These are phyloP conservation scores for Pseudomyrmex sp. DNA, from an alignment of 1,140 invertebrate genomes.

Conservation along the genomic window DNA sequence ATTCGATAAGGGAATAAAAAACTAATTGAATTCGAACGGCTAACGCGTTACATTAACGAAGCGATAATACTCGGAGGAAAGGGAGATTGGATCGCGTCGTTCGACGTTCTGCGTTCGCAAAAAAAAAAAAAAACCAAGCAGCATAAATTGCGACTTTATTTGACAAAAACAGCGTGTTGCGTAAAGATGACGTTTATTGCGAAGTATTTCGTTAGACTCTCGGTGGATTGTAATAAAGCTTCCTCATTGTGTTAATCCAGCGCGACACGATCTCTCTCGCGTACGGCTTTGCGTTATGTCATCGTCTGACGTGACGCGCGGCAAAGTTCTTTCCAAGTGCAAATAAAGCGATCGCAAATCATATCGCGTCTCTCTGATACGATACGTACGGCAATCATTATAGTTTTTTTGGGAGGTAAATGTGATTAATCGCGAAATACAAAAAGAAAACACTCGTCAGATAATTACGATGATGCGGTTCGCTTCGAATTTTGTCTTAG, in stretches of 20 bases:
- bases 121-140: background rate
- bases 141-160: background rate
- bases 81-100: background rate
- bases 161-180: background rate
- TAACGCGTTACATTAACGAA: background rate
- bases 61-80: background rate
- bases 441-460: too few relatives aligned
- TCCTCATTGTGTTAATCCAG: slow-evolving; percentile 10
- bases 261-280: slow-evolving; percentile 1
- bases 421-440: too few relatives aligned
- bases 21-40: slow-evolving; percentile 1
- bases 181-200: slow-evolving; percentile 23
- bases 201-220: slow-evolving; percentile 23
- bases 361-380: too few relatives aligned
- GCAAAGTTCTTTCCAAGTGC: too few relatives aligned
- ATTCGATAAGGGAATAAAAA: slow-evolving; percentile 21
- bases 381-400: too few relatives aligned
- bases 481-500: too few relatives aligned
- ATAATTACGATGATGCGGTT: too few relatives aligned
- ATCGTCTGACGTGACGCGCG: too few relatives aligned
- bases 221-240: slow-evolving; percentile 17
- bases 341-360: too few relatives aligned
- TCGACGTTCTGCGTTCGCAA: background rate
- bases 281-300: too few relatives aligned
- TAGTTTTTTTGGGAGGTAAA: too few relatives aligned